Evolutionary conservation across 2,888 invertebrate genomes (phyloP), one percentile per base, ranked within the genome.

Genomic region (Hoplodrina blanda): DNA sequence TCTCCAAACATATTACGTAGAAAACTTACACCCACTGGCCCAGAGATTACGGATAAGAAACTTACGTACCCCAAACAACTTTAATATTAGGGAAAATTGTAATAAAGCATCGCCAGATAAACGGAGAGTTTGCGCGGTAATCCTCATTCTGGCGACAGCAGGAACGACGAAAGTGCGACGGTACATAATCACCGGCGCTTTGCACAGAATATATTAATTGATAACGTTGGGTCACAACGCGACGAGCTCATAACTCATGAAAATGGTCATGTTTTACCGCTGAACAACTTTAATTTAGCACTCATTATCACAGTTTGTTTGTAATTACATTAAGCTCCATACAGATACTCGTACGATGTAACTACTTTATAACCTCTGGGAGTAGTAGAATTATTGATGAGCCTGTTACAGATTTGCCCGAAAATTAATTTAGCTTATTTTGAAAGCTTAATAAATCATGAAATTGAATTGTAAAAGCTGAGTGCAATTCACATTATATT

Each of bases 131-230:
- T 80, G 70, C 67, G 72, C 73, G 80, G 81, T 88, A 87, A 90
- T 89, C 87, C 85, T 74, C 72, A 79, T 83, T 85, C 77, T 75
- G 73, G 69, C 69, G 81, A 86, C 86, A 85, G 71, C 75, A 85
- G 88, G 86, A 88, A 85, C 85, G 83, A 49, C 13, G 55, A 59
- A 57, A 77, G 63, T 74, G 30, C 76, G 62, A 71, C 66, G 53
- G 67, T 57, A 80, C 77, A 72, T 82, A 84, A 82, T 82, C 79
- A 79, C 87, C 85, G 81, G 72, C 84, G 82, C 87, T 88, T 88
- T 85, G 83, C 88, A 85, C 87, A 81, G 91, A 90, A 91, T 89
- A 91, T 90, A 91, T 93, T 93, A 93, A 93, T 93, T 93, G 93
- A 93, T 93, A 93, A 91, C 89, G 85, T 81, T 73, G 88, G 86